Conservation (phyloP, 2,888 invertebrate genomes). For the Cephus sareptanus region DNA sequence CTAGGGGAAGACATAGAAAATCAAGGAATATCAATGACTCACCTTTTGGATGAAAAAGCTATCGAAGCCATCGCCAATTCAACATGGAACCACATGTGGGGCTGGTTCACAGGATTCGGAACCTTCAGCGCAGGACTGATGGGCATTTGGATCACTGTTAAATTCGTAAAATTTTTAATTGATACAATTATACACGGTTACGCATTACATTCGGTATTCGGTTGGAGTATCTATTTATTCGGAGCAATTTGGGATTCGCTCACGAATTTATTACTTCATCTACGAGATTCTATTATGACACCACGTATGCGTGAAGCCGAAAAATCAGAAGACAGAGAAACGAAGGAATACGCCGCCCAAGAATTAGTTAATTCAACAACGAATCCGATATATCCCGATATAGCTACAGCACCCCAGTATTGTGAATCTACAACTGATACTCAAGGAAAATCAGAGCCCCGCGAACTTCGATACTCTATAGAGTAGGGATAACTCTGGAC, state of each 20-base stretch:
- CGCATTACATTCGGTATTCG: conserved; percentile 6
- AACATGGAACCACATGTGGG: conserved; percentile 8
- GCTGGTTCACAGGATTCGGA: background rate
- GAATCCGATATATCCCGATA: too few species aligned
- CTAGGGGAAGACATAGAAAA: background rate
- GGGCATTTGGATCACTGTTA: background rate
- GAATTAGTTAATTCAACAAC: too few species aligned
- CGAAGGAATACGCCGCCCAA: too few species aligned
- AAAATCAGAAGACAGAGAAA: too few species aligned
- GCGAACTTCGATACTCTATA: too few species aligned
- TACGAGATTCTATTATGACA: background rate
- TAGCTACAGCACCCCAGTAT: too few species aligned
- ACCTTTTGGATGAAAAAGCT: conserved; percentile 8
- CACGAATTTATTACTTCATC: background rate
- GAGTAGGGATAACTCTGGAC: too few species aligned
- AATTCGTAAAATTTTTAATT: background rate
- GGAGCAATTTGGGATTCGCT: conserved; percentile 10
- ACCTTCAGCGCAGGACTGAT: conserved; percentile 7
- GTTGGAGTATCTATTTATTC: conserved; percentile 7
- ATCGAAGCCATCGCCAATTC: background rate
- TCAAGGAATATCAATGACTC: conserved; percentile 1
- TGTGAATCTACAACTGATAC: too few species aligned
- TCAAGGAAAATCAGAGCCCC: too few species aligned
- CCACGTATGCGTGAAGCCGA: too few species aligned
- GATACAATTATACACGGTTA: conserved; percentile 8